These are phyloP conservation scores for Arbacia lixula DNA, from an alignment of 53 echinoderm and acorn worm genomes.

Conservation along the genomic window DNA sequence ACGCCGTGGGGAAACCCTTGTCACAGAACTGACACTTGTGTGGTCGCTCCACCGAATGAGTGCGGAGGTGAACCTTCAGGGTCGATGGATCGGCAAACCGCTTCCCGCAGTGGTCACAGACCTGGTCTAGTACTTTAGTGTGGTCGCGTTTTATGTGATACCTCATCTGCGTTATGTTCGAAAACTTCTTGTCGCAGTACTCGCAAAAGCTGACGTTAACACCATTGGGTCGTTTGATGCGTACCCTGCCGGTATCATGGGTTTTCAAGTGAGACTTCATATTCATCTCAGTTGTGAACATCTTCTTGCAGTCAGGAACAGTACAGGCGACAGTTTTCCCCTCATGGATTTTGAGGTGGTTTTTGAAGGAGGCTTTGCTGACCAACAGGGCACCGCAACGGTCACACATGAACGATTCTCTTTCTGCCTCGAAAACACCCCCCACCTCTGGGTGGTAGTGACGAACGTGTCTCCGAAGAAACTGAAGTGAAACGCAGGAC, in stretches of 20 bases:
- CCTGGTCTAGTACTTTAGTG: constrained; percentile 17
- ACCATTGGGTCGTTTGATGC: not conserved
- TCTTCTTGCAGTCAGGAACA: not conserved
- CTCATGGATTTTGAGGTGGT: too few relatives aligned
- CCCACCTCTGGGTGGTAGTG: too few relatives aligned
- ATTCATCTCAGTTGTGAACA: not conserved
- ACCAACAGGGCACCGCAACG: too few relatives aligned
- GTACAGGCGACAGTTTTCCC: too few relatives aligned
- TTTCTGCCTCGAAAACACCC: too few relatives aligned
- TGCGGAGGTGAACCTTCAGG: constrained; percentile 27
- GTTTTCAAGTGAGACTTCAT: not conserved
- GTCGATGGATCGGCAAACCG: constrained; percentile 12
- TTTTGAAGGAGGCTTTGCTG: too few relatives aligned
- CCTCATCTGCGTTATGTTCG: constrained; percentile 1
- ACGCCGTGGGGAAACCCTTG: not conserved
- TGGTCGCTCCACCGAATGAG: constrained; percentile 2
- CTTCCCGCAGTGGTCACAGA: constrained; percentile 12
- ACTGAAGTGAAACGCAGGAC: too few relatives aligned
- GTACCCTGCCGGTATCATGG: too few relatives aligned
- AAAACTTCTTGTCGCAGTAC: constrained; percentile 10
- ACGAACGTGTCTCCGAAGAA: too few relatives aligned
- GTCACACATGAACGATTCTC: too few relatives aligned
- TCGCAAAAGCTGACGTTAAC: too few relatives aligned
- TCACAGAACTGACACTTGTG: not conserved
- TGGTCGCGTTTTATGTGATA: constrained; percentile 20